Evolutionary conservation across 2,797 vertebrate genomes (phyloP), one percentile per base, ranked within the genome.

Genomic region (Rallus crepitans): DNA sequence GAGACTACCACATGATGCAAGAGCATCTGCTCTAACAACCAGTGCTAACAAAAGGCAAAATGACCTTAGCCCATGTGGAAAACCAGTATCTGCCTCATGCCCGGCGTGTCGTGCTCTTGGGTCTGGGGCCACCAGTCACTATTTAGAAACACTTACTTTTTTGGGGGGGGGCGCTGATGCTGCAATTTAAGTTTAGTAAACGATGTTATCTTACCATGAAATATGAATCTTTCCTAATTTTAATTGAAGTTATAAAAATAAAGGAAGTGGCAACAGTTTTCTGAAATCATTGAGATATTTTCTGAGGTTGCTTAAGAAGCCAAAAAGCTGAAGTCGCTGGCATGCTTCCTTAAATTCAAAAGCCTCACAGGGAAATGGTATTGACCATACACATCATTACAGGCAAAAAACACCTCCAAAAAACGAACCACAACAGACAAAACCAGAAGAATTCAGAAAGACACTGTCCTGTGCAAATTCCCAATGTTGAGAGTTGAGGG

Each of bases 81-180:
- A 82, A 53, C 7, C 14, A 24, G 0, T 12, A 12, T 5, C 42
- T 42, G 10, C 37, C 11, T 87, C 52, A 35, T 14, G 35, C 30
- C 19, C 18, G 12, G 13, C 2, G 0, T 4, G 15, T 15, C 19
- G 31, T 8, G 21, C 27, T 88, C 80, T 37, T 33, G 45, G 18
- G 48, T 21, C 27, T 18, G 42, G 70, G 53, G 70, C 1, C 1
- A 15, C 5, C 18, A 24, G 27, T 7, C 0, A 0, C 28, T 63
- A n/a, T 19, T 56, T 33, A 40, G n/a, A 66, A 81, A 84, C 2
- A 14, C 16, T 47, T 56, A 12, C 14, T 21, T 45, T 59, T 63
- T 53, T 53, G 37, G 18, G 50, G 59, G 66, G 47, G 20, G 23
- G n/a, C n/a, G 35, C 55, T 59, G 37, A 57, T 37, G 57, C 21